Base-by-base conservation (phyloP, 1,140 invertebrate genomes). In the Calycopis cecrops region DNA sequence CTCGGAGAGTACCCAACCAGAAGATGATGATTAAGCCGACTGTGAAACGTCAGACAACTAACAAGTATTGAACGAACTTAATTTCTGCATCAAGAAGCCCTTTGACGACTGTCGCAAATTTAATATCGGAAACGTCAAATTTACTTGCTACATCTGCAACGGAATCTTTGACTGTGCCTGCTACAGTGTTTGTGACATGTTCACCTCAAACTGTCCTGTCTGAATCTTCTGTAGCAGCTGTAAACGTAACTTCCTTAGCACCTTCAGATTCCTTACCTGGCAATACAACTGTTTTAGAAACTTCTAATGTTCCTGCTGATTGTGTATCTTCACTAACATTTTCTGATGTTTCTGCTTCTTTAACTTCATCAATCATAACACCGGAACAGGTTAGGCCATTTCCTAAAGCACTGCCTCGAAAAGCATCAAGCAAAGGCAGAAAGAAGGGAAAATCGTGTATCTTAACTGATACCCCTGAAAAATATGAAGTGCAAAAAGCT, bases 401-500 rank as follows among this genome's bases (percentile, higher is more conserved):
- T 50, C 48, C 48, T 35, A 50, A 50, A 50, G 33, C 48, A 12
- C 0, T 14, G 3, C 48, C 48, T 50, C 48, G 33, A 9, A 50
- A n/a, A n/a, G n/a, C 33, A 8, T 28, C 10, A 50, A 49, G 33
- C 10, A 50, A 50, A 50, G 48, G 48, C 11, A 50, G 48, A 50
- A 35, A 50, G 12, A 50, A 48, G 16, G 48, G 48, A n/a, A 12
- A 10, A 14, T 35, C 48, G 28, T 34, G 48, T 35, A 50, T 50
- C 7, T 50, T 50, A 50, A 50, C 48, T 50, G 48, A 50, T 35
- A 50, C 48, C 35, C 48, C 48, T 16, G 48, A 50, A 50, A 50
- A 50, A 50, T 7, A 9, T 14, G 48, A 10, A 17, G n/a, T 50
- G 10, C 10, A 50, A 50, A 12, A 3, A 16, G 48, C 48, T 35